Conservation (phyloP, 1,140 invertebrate species). For the Drosophila funebris region DNA sequence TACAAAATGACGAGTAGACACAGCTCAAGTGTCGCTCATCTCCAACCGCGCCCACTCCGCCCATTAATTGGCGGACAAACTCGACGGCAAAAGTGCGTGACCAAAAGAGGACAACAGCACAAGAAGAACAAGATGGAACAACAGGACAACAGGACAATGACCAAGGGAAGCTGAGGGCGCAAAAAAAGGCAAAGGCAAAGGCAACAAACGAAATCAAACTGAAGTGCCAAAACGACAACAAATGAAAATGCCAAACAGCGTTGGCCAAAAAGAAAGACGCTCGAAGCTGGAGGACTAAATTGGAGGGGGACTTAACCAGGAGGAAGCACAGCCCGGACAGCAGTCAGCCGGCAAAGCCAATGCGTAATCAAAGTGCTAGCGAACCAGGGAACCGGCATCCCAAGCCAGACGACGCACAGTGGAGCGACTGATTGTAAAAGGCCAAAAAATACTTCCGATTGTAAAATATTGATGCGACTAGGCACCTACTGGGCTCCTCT, state of each 20-base stretch:
- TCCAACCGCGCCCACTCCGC: background rate
- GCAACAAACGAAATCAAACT: constrained; percentile 57
- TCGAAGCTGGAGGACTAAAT: background rate
- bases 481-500: no score
- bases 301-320: constrained; percentile 22
- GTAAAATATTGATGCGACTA: no score
- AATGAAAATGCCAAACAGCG: constrained; percentile 56
- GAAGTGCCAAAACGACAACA: constrained; percentile 72
- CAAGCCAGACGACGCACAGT: constrained; percentile 63
- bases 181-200: constrained; percentile 24
- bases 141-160: background rate
- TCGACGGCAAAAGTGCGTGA: constrained; percentile 54
- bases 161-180: no score
- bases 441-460: no score
- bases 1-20: constrained; percentile 42
- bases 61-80: constrained; percentile 17
- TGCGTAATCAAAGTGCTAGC: constrained; percentile 76
- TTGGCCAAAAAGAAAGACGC: constrained; percentile 8
- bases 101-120: constrained; percentile 1
- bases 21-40: constrained; percentile 45
- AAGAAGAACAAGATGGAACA: background rate
- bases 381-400: constrained; percentile 2
- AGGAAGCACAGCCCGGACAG: constrained; percentile 20
- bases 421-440: no score
- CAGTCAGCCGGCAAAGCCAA: constrained; percentile 51